A percentile compares a stretch with the other conserved stretches of the same genome.
phyloP scores from a whole-genome alignment of 2,888 invertebrate genomes.

The Eristalis arbustorum region DNA sequence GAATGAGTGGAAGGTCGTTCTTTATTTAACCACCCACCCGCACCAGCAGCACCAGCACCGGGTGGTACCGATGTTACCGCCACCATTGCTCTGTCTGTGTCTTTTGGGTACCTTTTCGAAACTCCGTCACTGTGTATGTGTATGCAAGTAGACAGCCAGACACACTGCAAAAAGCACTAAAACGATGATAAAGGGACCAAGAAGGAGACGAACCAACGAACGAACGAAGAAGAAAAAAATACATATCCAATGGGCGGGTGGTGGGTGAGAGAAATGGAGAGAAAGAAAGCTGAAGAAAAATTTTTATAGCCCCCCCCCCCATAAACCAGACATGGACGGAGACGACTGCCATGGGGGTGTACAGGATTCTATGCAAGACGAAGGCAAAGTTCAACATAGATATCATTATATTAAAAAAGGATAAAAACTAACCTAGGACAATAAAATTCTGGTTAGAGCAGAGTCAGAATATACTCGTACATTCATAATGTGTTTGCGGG shows the following conservation, averaged over 20 bases:
- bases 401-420: constrained; percentile 70
- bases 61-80: background rate
- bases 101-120: constrained; percentile 3
- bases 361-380: constrained; percentile 36
- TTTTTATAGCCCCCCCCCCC: constrained; percentile 66
- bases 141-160: constrained; percentile 55
- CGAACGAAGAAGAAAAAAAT: too few relatives aligned
- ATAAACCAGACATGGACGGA: constrained; percentile 47
- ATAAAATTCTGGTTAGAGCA: constrained; percentile 72
- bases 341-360: constrained; percentile 34
- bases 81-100: constrained; percentile 6
- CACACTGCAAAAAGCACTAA: constrained; percentile 62
- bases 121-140: constrained; percentile 44
- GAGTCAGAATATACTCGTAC: constrained; percentile 45
- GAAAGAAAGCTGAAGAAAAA: constrained; percentile 47
- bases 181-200: constrained; percentile 50
- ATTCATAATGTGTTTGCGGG: constrained; percentile 60
- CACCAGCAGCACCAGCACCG: background rate
- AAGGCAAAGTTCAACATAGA: constrained; percentile 66
- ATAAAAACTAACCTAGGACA: constrained; percentile 73
- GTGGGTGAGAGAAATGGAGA: background rate
- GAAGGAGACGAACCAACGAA: constrained; percentile 23
- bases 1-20: constrained; percentile 61
- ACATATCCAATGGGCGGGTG: background rate
- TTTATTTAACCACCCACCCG: constrained; percentile 5